A percentile compares a stretch with the other conserved stretches of the same genome.
Evolutionary conservation across 92 coral and sea anemone species (phyloP).

Genomic region (Chrysogorgia sp.): DNA sequence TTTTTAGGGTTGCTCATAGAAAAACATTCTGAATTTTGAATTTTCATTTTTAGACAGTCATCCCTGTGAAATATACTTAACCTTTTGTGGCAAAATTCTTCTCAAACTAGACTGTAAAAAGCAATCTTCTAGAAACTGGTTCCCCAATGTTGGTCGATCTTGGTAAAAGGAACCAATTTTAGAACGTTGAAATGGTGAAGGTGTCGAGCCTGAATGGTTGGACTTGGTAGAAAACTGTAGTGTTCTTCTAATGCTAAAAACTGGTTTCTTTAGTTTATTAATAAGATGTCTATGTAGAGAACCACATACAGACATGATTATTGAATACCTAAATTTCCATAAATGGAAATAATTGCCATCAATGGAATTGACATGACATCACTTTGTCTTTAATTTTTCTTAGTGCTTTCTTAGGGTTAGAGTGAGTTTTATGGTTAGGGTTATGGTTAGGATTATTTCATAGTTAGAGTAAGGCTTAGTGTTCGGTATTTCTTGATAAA

Average conservation of each 20-base stretch:
- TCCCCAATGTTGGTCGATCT: constrained; percentile 73
- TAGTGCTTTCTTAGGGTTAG: too few relatives aligned
- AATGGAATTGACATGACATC: too few relatives aligned
- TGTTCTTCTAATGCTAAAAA: background rate
- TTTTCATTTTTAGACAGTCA: too few relatives aligned
- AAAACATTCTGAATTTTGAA: too few relatives aligned
- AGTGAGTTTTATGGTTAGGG: too few relatives aligned
- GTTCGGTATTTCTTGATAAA: too few relatives aligned
- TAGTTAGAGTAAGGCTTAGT: too few relatives aligned
- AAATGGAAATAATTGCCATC: too few relatives aligned
- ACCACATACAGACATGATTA: background rate
- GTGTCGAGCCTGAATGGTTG: background rate
- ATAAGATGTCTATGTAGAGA: background rate
- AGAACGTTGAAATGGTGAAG: constrained; percentile 18
- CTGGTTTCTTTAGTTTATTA: background rate
- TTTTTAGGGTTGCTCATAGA: too few relatives aligned
- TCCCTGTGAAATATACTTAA: constrained; percentile 23
- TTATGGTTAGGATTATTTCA: too few relatives aligned
- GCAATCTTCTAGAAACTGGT: constrained; percentile 74
- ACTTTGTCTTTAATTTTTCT: too few relatives aligned
- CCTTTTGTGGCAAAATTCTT: constrained; percentile 73
- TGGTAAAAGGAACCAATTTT: constrained; percentile 73
- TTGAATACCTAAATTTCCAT: background rate
- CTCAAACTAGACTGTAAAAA: constrained; percentile 62
- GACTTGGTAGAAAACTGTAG: background rate